Evolutionary conservation across 2,888 invertebrate genomes (phyloP).

Genomic region (Agriopis marginaria): DNA sequence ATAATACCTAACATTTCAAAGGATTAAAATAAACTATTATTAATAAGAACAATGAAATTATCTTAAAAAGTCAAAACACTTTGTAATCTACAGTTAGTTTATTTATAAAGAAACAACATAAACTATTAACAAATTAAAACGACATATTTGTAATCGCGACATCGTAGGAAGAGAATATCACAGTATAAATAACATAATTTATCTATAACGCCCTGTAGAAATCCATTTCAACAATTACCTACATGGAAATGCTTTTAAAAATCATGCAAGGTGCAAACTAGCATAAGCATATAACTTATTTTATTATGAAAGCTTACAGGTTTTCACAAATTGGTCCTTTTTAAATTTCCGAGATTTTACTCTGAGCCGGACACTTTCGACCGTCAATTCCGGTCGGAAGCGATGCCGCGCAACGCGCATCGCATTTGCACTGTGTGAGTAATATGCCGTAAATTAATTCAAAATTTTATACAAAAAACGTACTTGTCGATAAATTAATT

Average conservation of each 20-base stretch:
- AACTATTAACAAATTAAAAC: constrained; percentile 63
- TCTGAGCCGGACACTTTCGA: too few relatives aligned
- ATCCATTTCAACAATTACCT: constrained; percentile 21
- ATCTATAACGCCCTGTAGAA: constrained; percentile 46
- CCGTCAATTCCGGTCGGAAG: too few relatives aligned
- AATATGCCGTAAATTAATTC: not conserved
- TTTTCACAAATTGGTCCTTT: not conserved
- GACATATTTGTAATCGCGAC: constrained; percentile 60
- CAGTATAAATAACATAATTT: constrained; percentile 64
- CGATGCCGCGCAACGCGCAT: too few relatives aligned
- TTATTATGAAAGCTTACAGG: not conserved
- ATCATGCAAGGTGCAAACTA: not conserved
- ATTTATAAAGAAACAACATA: constrained; percentile 55
- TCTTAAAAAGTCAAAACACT: constrained; percentile 41
- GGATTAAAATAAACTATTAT: too few relatives aligned
- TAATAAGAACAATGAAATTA: not conserved
- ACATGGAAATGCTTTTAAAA: constrained; percentile 4
- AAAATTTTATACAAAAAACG: not conserved
- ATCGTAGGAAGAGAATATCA: constrained; percentile 77
- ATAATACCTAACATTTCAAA: too few relatives aligned
- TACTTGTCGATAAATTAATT: not conserved
- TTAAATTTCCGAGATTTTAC: not conserved
- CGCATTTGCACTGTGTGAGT: not conserved
- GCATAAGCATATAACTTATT: not conserved
- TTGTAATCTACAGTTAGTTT: constrained; percentile 52